phyloP scores from a whole-genome alignment of 2,888 invertebrate genomes.

The Drosophila ezoana region DNA sequence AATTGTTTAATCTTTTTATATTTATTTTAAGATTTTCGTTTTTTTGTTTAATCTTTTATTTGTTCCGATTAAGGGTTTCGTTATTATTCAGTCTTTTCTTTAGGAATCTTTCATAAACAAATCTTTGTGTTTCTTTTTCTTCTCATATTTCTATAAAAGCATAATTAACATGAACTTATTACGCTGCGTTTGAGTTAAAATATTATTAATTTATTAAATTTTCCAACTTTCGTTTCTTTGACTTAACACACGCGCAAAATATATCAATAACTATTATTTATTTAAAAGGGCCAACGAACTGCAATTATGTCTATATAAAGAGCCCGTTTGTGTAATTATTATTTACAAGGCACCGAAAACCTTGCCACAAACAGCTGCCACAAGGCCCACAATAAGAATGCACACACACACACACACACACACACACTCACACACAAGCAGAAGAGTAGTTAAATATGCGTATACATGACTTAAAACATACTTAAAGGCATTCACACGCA shows the following conservation, averaged over 20 bases:
- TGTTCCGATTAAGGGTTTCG: too few species aligned
- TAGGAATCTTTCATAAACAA: too few species aligned
- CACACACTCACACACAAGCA: conserved; percentile 5
- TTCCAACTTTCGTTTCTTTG: background rate
- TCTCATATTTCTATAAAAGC: too few species aligned
- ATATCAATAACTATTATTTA: conserved; percentile 59
- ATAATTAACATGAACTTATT: too few species aligned
- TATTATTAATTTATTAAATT: background rate
- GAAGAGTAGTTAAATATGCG: conserved; percentile 2
- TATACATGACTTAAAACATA: conserved; percentile 14
- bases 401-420: conserved; percentile 6
- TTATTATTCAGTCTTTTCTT: too few species aligned
- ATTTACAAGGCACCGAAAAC: conserved; percentile 48
- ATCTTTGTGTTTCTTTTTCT: too few species aligned
- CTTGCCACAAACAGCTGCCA: conserved; percentile 29
- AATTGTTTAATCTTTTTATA: too few species aligned
- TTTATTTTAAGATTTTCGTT: too few species aligned
- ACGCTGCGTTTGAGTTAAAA: too few species aligned
- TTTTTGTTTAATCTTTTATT: too few species aligned
- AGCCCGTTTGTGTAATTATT: conserved; percentile 56
- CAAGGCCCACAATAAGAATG: conserved; percentile 44
- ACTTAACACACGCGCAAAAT: conserved; percentile 5
- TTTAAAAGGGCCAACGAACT: conserved; percentile 68
- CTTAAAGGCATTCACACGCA: conserved; percentile 33
- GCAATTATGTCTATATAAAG: conserved; percentile 38